Evolutionary conservation across 2,888 invertebrate genomes (phyloP).

Genomic region (Epinotia nisella): DNA sequence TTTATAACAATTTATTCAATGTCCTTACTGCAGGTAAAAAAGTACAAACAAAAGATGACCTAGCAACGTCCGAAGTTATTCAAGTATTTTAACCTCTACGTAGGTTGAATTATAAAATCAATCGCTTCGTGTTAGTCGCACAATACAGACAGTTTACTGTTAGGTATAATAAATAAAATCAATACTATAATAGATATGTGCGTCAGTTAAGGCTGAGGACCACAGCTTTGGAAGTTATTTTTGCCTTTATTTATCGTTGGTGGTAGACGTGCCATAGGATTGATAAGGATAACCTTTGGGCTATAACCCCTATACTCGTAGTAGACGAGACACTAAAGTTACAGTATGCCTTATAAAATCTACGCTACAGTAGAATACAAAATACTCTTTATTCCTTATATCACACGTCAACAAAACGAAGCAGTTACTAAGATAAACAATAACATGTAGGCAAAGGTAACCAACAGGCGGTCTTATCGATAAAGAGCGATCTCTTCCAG

Average conservation of each 20-base stretch:
- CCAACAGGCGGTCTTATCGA: too few species aligned
- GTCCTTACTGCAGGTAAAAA: slow-evolving; percentile 12
- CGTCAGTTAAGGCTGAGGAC: neutral
- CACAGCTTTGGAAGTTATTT: slow-evolving; percentile 1
- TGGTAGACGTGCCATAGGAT: too few species aligned
- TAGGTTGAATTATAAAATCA: slow-evolving; percentile 38
- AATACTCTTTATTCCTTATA: too few species aligned
- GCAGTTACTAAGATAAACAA: too few species aligned
- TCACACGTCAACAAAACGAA: too few species aligned
- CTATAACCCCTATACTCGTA: neutral
- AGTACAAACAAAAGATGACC: slow-evolving; percentile 11
- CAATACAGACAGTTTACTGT: slow-evolving; percentile 19
- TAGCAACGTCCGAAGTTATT: slow-evolving; percentile 14
- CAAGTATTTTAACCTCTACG: slow-evolving; percentile 24
- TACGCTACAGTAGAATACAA: too few species aligned
- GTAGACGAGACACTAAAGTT: neutral
- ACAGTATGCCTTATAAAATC: neutral
- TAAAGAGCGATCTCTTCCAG: too few species aligned
- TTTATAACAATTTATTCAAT: neutral
- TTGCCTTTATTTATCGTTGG: slow-evolving; percentile 11
- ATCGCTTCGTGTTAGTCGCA: slow-evolving; percentile 27
- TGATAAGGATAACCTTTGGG: slow-evolving; percentile 1
- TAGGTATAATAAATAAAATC: neutral
- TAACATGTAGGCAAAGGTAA: too few species aligned
- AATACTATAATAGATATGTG: neutral